These are phyloP conservation scores for Drosophila navojoa DNA, from an alignment of 1,140 invertebrate genomes.

Conservation along the genomic window DNA sequence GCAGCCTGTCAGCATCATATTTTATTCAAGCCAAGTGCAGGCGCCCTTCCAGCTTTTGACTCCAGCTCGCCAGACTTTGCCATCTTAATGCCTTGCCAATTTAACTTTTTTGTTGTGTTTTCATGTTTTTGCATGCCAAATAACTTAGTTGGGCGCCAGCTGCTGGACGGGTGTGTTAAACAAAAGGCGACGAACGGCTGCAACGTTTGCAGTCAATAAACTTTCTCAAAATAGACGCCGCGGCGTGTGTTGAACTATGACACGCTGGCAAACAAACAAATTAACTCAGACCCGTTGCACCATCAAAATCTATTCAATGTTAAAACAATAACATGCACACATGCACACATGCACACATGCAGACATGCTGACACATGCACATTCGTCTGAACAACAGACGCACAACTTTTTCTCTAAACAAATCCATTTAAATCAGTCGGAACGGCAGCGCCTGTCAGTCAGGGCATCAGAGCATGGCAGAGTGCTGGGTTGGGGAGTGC, in stretches of 20 bases:
- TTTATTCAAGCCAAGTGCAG: slow-evolving; percentile 79
- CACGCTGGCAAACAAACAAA: slow-evolving; percentile 74
- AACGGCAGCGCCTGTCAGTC: slow-evolving; percentile 27
- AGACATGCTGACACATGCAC: not conserved
- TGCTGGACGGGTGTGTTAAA: slow-evolving; percentile 44
- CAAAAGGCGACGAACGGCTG: slow-evolving; percentile 5
- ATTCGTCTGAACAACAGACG: slow-evolving; percentile 19
- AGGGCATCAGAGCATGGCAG: slow-evolving; percentile 12
- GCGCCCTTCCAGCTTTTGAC: slow-evolving; percentile 69
- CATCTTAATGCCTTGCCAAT: not conserved
- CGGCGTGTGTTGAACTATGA: slow-evolving; percentile 68
- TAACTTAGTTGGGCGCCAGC: slow-evolving; percentile 30
- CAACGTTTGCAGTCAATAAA: slow-evolving; percentile 70
- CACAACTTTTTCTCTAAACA: slow-evolving; percentile 56
- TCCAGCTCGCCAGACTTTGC: not conserved
- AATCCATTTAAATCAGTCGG: slow-evolving; percentile 52
- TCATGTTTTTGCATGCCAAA: slow-evolving; percentile 4
- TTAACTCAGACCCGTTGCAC: slow-evolving; percentile 43
- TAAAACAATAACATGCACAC: slow-evolving; percentile 28
- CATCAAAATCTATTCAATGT: slow-evolving; percentile 33
- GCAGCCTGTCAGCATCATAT: slow-evolving; percentile 57
- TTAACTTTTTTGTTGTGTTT: not conserved
- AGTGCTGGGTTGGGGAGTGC: not conserved
- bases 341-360: slow-evolving; percentile 3
- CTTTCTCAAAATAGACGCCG: slow-evolving; percentile 59